phyloP scores from a whole-genome alignment of 2,797 vertebrate genomes.

The Coranthus polyacanthus region DNA sequence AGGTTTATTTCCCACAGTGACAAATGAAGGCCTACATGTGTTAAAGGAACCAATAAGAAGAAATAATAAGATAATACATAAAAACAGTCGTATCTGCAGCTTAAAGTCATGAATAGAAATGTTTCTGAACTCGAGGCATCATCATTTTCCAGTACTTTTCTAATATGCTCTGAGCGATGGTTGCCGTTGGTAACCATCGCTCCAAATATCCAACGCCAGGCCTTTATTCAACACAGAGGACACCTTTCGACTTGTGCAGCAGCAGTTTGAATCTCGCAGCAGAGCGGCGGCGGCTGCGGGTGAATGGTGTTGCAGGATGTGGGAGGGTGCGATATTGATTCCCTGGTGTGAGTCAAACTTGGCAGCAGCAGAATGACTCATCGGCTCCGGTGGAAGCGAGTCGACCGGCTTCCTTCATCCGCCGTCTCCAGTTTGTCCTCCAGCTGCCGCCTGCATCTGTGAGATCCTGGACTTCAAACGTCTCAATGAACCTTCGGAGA shows the following conservation, averaged over 20 bases:
- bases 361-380: constrained; percentile 59
- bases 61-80: too few species aligned
- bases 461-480: background rate
- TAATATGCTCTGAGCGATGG: background rate
- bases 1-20: too few species aligned
- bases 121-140: background rate
- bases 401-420: too few species aligned
- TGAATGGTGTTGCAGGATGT: constrained; percentile 38
- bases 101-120: constrained; percentile 7
- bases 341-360: constrained; percentile 47
- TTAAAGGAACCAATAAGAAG: too few species aligned
- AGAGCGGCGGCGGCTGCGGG: constrained; percentile 36
- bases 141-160: too few species aligned
- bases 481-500: background rate
- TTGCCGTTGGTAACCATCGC: constrained; percentile 29
- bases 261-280: constrained; percentile 5
- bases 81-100: background rate
- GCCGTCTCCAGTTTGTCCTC: background rate
- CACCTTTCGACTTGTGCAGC: background rate
- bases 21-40: too few species aligned
- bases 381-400: constrained; percentile 33
- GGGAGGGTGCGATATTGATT: constrained; percentile 55
- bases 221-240: constrained; percentile 1
- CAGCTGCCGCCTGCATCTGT: constrained; percentile 14
- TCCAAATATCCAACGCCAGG: background rate